Evolutionary conservation across 2,797 vertebrate genomes (phyloP), one percentile per base, ranked within the genome.

Genomic region (Xenopus petersii): DNA sequence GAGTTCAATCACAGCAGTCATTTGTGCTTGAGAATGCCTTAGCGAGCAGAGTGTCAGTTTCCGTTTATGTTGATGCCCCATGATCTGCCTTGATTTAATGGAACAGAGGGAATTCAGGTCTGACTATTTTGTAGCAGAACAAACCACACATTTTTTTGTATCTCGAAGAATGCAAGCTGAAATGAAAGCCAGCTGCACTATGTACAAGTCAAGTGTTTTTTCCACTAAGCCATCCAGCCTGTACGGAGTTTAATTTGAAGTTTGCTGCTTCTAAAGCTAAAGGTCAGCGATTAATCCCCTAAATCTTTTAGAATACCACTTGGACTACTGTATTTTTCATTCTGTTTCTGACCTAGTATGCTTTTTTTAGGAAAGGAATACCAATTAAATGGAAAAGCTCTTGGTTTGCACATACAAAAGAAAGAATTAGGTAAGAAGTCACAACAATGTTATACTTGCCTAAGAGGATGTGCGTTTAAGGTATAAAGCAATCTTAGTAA

Each of bases 281-380:
- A 73, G 75, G 75, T 70, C 75, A 78, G 61, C 69, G 75, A 78
- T 78, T 78, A 78, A 78, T 73, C 72, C 71, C 62, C 61, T 78
- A 78, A 78, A 58, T 59, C 71, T 73, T 78, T 73, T 78, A 68
- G 70, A 47, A 59, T 48, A 64, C 24, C 33, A 68, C 64, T 48
- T 15, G 21, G 71, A 51, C 49, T 61, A 64, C 64, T 49, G 51
- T 67, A 56, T 63, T 73, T 68, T 63, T 68, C 46, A 49, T 68
- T 73, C 60, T 58, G 49, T 73, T 63, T 69, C 49, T 56, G 58
- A 17, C 61, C 48, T 47, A 73, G 63, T 49, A 33, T 78, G 66
- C 49, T 59, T 71, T 62, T 62, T 55, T 16, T 55, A 55, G 15
- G 12, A 2, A 55, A 17, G 15, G 15, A 5, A 56, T 56, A 17